Conservation (phyloP, 2,113 vertebrate genomes). For the Gadus macrocephalus region DNA sequence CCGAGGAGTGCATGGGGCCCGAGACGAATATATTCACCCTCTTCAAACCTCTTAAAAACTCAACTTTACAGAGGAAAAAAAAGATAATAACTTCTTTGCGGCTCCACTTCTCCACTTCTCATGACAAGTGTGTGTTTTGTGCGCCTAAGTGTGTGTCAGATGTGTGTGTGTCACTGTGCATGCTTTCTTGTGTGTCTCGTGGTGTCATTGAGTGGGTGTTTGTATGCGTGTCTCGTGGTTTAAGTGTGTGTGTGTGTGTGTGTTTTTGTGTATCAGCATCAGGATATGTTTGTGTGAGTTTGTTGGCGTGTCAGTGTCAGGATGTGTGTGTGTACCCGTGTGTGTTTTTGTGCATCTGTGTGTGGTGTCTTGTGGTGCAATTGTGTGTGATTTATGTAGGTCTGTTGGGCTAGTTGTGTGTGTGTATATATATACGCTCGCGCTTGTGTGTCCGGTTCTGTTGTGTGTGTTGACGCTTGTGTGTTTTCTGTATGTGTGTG, state of each 20-base stretch:
- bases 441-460: too few relatives aligned
- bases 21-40: conserved; percentile 41
- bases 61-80: not conserved
- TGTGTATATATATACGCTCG: not conserved
- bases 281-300: too few relatives aligned
- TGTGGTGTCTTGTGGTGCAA: not conserved
- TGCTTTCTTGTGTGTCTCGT: not conserved
- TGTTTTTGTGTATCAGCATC: too few relatives aligned
- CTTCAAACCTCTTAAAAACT: conserved; percentile 33
- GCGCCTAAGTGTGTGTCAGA: not conserved
- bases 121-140: not conserved
- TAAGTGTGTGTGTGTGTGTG: too few relatives aligned
- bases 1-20: conserved; percentile 21
- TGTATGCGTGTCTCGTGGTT: too few relatives aligned
- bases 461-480: too few relatives aligned
- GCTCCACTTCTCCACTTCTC: conserved; percentile 32
- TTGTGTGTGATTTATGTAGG: not conserved
- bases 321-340: not conserved
- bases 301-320: not conserved
- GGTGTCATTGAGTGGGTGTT: too few relatives aligned
- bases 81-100: conserved; percentile 9
- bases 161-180: not conserved
- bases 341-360: not conserved
- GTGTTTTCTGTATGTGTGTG: too few relatives aligned
- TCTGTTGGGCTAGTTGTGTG: not conserved